phyloP scores from a whole-genome alignment of 2,888 invertebrate genomes.

The Cecidostiba fungosa region DNA sequence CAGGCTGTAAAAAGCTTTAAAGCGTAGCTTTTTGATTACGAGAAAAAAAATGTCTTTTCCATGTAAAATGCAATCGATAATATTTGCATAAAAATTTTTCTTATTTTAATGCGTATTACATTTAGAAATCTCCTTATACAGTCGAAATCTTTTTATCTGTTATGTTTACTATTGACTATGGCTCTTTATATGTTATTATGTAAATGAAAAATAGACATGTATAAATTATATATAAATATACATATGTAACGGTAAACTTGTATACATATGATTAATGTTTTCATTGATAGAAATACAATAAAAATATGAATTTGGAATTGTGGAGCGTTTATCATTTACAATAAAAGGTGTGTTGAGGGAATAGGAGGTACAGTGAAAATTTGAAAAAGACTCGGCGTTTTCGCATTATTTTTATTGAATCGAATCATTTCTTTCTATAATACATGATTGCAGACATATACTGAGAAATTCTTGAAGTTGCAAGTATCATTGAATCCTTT shows the following conservation, averaged over 20 bases:
- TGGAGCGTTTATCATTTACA: not conserved
- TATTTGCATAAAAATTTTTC: conserved; percentile 53
- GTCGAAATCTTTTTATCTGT: conserved; percentile 67
- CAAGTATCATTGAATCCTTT: conserved; percentile 75
- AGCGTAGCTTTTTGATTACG: conserved; percentile 59
- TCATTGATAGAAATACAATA: conserved; percentile 60
- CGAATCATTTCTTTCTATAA: conserved; percentile 75
- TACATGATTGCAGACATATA: conserved; percentile 79
- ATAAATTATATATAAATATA: conserved; percentile 60
- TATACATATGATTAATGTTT: conserved; percentile 62
- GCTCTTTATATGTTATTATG: conserved; percentile 71
- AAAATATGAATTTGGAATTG: conserved; percentile 63
- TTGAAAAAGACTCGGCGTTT: conserved; percentile 58
- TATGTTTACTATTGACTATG: conserved; percentile 70
- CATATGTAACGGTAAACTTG: conserved; percentile 63
- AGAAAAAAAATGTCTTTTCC: conserved; percentile 48
- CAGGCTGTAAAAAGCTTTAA: conserved; percentile 68
- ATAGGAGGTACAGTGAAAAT: not conserved
- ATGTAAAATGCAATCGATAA: conserved; percentile 39
- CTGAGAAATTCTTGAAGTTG: conserved; percentile 76
- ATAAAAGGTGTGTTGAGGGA: not conserved
- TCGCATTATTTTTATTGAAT: conserved; percentile 76
- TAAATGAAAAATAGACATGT: conserved; percentile 66
- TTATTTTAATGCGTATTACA: conserved; percentile 36
- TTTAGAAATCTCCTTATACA: conserved; percentile 55